Evolutionary conservation across 2,888 invertebrate species (phyloP), one percentile per base, ranked within the genome.

Genomic region (Meandrusa payeni): DNA sequence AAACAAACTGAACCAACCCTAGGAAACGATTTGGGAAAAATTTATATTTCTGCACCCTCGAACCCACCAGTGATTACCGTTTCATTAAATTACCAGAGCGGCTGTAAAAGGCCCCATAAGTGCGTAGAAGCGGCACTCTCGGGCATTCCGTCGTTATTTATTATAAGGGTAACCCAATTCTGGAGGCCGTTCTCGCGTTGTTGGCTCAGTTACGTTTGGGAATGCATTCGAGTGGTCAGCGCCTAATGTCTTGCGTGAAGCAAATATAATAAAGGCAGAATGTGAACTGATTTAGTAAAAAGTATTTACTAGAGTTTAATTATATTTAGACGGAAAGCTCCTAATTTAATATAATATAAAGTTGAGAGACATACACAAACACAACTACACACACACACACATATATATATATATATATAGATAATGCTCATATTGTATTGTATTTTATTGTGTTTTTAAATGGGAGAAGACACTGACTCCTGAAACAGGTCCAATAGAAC

Each of bases 101-200:
- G n/a, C 39, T 24, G 29, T 20, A 34, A 34, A 24, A n/a, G 26
- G 33, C 3, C 31, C 19, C 26, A 19, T 32, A 24, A 41, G 40
- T 26, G 41, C 34, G 20, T 20, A 5, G 20, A 11, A 12, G 11
- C 12, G 29, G 31, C 23, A 15, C 31, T 24, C 11, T 17, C 17
- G 11, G 24, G 22, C 39, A 23, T 38, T 38, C 28, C 28, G 5
- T 3, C 9, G 12, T 38, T 38, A 38, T 38, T 38, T 38, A 38
- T 29, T 28, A 13, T 15, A 12, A 38, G 31, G 31, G 10, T 40
- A 40, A 40, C 13, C 31, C 31, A 40, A 40, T 40, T 40, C 24
- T 24, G 7, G 39, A 5, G n/a, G 31, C 13, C n/a, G n/a, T 31
- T 40, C 23, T 24, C 31, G 31, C 11, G 23, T 17, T n/a, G 31